Conservation (phyloP, 2,888 invertebrate genomes). For the Glyphotaelius pellucidus region DNA sequence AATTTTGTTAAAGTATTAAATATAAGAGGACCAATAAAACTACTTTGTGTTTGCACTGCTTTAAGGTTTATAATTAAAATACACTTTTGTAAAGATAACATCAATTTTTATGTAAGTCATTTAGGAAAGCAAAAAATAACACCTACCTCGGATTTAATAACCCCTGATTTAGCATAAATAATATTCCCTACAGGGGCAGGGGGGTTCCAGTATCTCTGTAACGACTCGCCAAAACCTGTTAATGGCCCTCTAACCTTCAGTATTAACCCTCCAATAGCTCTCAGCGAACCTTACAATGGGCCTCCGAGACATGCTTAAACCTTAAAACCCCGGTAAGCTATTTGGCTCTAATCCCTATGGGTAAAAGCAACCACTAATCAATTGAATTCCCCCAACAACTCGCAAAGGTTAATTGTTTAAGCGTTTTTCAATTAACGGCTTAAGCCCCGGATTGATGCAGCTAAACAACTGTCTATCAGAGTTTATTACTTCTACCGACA, state of each 20-base stretch:
- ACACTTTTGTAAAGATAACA: no score
- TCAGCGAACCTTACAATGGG: slow-evolving; percentile 4
- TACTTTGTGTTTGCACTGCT: no score
- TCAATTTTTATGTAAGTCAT: neutral
- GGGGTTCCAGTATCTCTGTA: neutral
- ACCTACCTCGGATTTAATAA: neutral
- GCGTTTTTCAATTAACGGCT: slow-evolving; percentile 23
- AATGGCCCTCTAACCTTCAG: slow-evolving; percentile 36
- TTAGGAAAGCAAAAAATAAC: neutral
- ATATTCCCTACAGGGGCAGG: neutral
- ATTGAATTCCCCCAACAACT: slow-evolving; percentile 14
- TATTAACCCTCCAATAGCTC: slow-evolving; percentile 29
- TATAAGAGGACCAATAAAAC: no score
- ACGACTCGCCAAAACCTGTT: slow-evolving; percentile 24
- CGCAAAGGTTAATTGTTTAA: slow-evolving; percentile 22
- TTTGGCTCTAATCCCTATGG: slow-evolving; percentile 8
- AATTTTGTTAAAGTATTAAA: no score
- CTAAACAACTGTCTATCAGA: neutral
- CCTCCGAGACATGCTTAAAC: neutral
- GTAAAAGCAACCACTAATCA: slow-evolving; percentile 26
- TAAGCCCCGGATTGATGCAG: neutral
- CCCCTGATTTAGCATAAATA: neutral
- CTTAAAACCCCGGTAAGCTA: slow-evolving; percentile 21
- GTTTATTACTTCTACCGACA: neutral
- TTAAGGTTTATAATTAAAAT: no score